phyloP scores from a whole-genome alignment of 2,113 vertebrate genomes.

The Hemibagrus wyckioides region DNA sequence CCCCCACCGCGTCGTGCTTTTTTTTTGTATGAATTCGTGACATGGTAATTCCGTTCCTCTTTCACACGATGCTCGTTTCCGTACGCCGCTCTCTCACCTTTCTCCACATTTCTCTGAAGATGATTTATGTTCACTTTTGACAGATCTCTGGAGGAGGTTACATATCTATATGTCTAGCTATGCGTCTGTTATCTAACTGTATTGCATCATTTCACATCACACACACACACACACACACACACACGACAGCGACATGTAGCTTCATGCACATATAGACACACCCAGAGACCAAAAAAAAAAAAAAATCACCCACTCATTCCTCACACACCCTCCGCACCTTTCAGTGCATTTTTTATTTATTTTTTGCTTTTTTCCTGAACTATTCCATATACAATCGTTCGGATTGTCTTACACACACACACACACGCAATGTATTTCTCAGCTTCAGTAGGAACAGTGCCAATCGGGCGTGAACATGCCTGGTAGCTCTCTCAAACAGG shows the following conservation, averaged over 20 bases:
- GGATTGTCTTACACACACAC: not conserved
- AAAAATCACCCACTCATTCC: not conserved
- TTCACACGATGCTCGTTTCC: too few relatives aligned
- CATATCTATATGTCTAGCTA: too few relatives aligned
- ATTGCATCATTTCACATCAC: not conserved
- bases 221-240: not conserved
- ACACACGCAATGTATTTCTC: not conserved
- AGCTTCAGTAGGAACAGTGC: not conserved
- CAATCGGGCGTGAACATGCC: not conserved
- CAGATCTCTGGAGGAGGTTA: too few relatives aligned
- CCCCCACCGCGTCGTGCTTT: not conserved
- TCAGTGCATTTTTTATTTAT: not conserved
- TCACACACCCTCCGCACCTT: not conserved
- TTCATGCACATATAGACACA: slow-evolving; percentile 25
- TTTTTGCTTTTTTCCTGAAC: too few relatives aligned
- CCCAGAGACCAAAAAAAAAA: slow-evolving; percentile 7
- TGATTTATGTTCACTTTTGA: not conserved
- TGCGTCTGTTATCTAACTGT: too few relatives aligned
- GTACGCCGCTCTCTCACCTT: too few relatives aligned
- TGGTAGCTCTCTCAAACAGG: not conserved
- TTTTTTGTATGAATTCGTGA: too few relatives aligned
- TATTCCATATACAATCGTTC: not conserved
- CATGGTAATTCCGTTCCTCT: too few relatives aligned
- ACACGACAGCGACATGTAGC: not conserved
- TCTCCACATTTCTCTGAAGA: not conserved